Evolutionary conservation across 30 jellyfish, hydroid and myxozoan genomes (phyloP).

Genomic region (Cassiopea xamachana): DNA sequence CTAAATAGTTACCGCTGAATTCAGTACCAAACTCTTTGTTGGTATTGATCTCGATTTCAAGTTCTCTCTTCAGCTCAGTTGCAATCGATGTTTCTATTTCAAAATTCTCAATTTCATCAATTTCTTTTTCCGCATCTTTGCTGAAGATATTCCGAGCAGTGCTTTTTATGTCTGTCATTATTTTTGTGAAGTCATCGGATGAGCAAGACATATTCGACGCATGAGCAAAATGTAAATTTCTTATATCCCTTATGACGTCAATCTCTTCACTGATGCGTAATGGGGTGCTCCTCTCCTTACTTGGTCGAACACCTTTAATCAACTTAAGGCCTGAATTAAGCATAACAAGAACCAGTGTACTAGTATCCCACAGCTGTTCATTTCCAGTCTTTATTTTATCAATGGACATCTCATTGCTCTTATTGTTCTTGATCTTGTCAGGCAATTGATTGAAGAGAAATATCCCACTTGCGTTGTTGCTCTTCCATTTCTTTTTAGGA

Average conservation of each 20-base stretch:
- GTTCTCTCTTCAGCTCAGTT: neutral
- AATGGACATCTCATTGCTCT: neutral
- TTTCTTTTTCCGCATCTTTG: neutral
- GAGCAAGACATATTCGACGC: neutral
- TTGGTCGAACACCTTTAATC: no score
- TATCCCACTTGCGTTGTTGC: neutral
- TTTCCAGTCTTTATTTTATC: neutral
- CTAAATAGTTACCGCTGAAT: no score
- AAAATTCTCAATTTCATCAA: neutral
- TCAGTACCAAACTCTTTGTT: no score
- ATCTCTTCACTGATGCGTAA: no score
- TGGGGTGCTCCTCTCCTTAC: no score
- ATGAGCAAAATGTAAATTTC: neutral
- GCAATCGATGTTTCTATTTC: neutral
- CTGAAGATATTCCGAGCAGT: neutral
- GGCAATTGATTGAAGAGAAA: neutral
- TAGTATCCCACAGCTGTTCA: neutral
- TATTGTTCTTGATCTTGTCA: neutral
- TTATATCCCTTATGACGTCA: no score
- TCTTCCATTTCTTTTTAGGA: no score
- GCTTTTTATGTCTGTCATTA: neutral
- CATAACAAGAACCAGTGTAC: neutral
- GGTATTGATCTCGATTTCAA: neutral
- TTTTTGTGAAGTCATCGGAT: neutral
- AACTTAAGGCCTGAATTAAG: no score